Percentiles rank a stretch among this genome's conserved stretches.
These are phyloP conservation scores for Dipodomys merriami DNA, from an alignment of 2,113 vertebrate genomes.

Conservation along the genomic window DNA sequence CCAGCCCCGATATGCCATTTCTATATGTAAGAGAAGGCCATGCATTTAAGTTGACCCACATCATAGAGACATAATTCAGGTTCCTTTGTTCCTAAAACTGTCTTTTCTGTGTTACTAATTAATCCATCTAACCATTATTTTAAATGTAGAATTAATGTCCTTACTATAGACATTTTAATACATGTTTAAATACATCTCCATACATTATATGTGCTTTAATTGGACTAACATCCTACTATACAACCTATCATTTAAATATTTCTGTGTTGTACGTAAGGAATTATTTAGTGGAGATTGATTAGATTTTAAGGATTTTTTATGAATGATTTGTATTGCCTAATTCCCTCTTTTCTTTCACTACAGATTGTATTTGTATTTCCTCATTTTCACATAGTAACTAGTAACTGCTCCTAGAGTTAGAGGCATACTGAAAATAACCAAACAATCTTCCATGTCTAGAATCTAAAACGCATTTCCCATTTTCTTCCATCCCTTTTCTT, in stretches of 20 bases:
- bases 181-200: not conserved
- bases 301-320: conserved; percentile 45
- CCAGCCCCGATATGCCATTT: conserved; percentile 28
- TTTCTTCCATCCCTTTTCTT: not conserved
- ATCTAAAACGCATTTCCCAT: not conserved
- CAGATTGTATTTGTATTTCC: not conserved
- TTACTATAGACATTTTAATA: not conserved
- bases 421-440: not conserved
- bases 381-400: not conserved
- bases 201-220: conserved; percentile 44
- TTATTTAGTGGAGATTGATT: conserved; percentile 14
- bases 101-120: not conserved
- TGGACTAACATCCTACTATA: conserved; percentile 4
- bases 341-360: not conserved
- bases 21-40: not conserved
- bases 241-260: conserved; percentile 53
- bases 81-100: not conserved
- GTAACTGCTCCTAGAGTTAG: not conserved
- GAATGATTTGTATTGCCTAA: not conserved
- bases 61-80: not conserved
- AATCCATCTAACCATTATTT: conserved; percentile 30
- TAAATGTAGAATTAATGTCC: not conserved
- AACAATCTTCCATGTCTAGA: not conserved
- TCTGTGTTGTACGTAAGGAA: conserved; percentile 35
- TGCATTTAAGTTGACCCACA: not conserved